Base-by-base conservation (phyloP, 2,797 vertebrate genomes). In the Sternarchorhynchus goeldii region DNA sequence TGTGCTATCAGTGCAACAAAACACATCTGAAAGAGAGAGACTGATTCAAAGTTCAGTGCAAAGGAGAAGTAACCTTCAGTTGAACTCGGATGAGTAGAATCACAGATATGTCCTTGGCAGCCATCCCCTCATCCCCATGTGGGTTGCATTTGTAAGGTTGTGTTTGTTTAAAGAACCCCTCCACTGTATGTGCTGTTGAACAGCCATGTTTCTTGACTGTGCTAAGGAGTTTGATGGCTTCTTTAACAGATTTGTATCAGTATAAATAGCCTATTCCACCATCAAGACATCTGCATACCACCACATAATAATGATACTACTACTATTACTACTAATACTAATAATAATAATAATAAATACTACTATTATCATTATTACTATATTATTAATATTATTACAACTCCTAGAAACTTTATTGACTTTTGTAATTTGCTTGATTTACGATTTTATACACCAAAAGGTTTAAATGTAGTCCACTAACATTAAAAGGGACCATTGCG, bases 41-140 rank as follows among this genome's bases (percentile, higher is more conserved):
- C 31, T 50, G 59, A 72, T 56, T 62, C 50, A 41, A 59, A 34
- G 60, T 78, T 75, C 21, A 57, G 32, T 67, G 73, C 25, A 65
- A 58, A 25, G 78, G 62, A 78, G 75, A 59, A n/a, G 56, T 85
- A 84, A 85, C 83, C 85, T 85, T 77, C 74, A 73, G 60, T 57
- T 86, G 83, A 86, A 85, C 85, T 81, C 76, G 66, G 85, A 85
- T 86, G 85, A 86, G 85, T 86, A 82, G 75, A 85, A 84, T 81
- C 82, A 74, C 83, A 86, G 84, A 85, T 84, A 84, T 85, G 85
- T 86, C 84, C 85, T 86, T 86, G 85, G 85, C 85, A 82, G 63
- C 62, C 25, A 14, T 76, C 45, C 69, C 41, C 79, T 73, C 76
- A 73, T 81, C 64, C 80, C 85, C 87, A 87, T 84, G 81, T 87